These are phyloP conservation scores for Cremastinae sp. DNA, from an alignment of 2,888 invertebrate genomes.

Conservation along the genomic window DNA sequence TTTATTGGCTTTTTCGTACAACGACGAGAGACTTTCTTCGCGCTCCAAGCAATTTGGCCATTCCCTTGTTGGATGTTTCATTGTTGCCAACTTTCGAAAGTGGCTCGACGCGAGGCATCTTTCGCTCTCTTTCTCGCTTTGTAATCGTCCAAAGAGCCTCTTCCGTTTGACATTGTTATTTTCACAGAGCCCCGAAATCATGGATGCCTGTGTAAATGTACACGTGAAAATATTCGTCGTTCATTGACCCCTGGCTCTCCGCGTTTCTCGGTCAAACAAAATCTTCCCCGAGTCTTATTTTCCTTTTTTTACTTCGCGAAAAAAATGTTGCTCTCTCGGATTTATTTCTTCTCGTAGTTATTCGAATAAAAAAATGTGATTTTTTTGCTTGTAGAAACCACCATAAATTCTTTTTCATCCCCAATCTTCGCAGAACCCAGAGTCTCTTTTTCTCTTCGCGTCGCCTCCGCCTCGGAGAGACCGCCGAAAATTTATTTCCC, in stretches of 20 bases:
- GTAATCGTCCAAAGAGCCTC: constrained; percentile 42
- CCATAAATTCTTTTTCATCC: not conserved
- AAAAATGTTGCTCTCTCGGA: no score
- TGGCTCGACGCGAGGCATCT: constrained; percentile 48
- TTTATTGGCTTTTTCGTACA: constrained; percentile 10
- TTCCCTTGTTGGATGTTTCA: constrained; percentile 38
- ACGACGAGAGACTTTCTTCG: not conserved
- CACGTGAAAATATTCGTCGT: not conserved
- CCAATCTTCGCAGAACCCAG: not conserved
- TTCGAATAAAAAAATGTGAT: no score
- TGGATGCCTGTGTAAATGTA: constrained; percentile 17
- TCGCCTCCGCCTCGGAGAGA: constrained; percentile 14
- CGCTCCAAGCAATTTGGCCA: constrained; percentile 36
- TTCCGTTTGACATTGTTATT: constrained; percentile 40
- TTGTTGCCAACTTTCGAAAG: constrained; percentile 54
- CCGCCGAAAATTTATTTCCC: constrained; percentile 64
- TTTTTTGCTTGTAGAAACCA: constrained; percentile 1
- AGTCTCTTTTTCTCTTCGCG: constrained; percentile 19
- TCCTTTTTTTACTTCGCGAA: no score
- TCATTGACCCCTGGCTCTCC: not conserved
- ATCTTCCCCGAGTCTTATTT: no score
- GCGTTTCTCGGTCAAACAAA: not conserved
- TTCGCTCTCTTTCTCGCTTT: constrained; percentile 32
- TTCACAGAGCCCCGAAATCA: constrained; percentile 36
- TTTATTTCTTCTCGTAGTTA: no score